Conservation (phyloP, 1,140 invertebrate genomes). For the Adoxophyes honmai region DNA sequence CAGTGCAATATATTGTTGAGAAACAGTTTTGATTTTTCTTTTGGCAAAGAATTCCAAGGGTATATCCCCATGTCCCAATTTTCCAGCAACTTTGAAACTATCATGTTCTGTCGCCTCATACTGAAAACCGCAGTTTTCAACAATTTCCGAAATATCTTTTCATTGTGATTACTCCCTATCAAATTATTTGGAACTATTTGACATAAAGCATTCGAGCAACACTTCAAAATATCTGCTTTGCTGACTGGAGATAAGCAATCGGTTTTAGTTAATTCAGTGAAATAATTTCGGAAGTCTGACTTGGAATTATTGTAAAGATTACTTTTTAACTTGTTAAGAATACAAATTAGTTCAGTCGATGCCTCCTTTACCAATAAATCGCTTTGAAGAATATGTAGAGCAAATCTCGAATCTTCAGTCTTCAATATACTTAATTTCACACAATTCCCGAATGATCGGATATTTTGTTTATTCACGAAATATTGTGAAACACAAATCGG, state of each 20-base stretch:
- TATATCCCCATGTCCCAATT: slow-evolving; percentile 51
- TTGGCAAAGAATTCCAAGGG: slow-evolving; percentile 39
- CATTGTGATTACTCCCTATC: slow-evolving; percentile 53
- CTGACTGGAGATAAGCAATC: slow-evolving; percentile 29
- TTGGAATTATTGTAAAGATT: slow-evolving; percentile 42
- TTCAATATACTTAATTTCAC: slow-evolving; percentile 48
- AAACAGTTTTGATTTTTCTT: slow-evolving; percentile 26
- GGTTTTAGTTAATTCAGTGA: slow-evolving; percentile 20
- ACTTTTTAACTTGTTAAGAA: slow-evolving; percentile 33
- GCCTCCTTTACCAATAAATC: slow-evolving; percentile 33
- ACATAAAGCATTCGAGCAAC: slow-evolving; percentile 34
- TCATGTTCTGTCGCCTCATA: slow-evolving; percentile 61
- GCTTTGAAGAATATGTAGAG: slow-evolving; percentile 38
- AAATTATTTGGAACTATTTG: slow-evolving; percentile 53
- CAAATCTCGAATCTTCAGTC: slow-evolving; percentile 32
- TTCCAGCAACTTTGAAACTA: slow-evolving; percentile 32
- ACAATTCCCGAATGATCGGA: slow-evolving; percentile 53
- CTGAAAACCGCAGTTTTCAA: slow-evolving; percentile 48
- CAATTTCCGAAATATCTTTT: slow-evolving; percentile 55
- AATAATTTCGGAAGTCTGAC: slow-evolving; percentile 54
- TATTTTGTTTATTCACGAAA: slow-evolving; percentile 65
- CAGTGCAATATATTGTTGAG: slow-evolving; percentile 46
- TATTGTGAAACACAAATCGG: slow-evolving; percentile 48
- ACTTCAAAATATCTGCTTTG: slow-evolving; percentile 41
- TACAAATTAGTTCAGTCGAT: slow-evolving; percentile 28